Base-by-base conservation (phyloP, 1,140 invertebrate genomes). In the Diorhabda sublineata region DNA sequence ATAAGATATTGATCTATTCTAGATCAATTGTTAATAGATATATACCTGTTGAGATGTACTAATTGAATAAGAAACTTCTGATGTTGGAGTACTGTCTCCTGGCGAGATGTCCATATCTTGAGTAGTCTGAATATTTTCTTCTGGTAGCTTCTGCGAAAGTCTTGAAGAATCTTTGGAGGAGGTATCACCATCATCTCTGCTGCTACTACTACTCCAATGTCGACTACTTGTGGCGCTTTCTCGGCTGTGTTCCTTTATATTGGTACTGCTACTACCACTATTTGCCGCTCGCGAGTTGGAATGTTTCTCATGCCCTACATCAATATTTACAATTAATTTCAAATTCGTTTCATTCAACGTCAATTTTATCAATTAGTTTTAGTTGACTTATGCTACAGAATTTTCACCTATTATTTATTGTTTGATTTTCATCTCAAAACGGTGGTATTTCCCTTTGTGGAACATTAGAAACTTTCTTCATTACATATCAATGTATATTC, bases 91-190 rank as follows among this genome's bases (percentile, higher is more conserved):
- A 72, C 90, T 91, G 77, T 91, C 91, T 70, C 90, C 90, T n/a
- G 91, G 90, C 67, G 92, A 94, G 65, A 94, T 93, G 75, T 94
- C 92, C 92, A 94, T 94, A 78, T 93, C 91, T 75, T 92, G 89
- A 67, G 80, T 65, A 42, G 71, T 66, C 61, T 76, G 76, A 26
- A 64, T 59, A 63, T 75, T 75, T 43, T 79, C 76, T 41, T 77
- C 75, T 3, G 73, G 69, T 58, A 77, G 75, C 62, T 77, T 77
- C 7, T 73, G 61, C 3, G 70, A 74, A 9, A 70, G 11, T 65
- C 61, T 58, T 45, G 64, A 83, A 57, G 64, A 83, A 77, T 77
- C 81, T 72, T 74, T 82, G 74, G 26, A 78, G 72, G 71, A 80
- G 76, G 65, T 76, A 58, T 76, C 72, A 42, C 68, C 70, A 41